Base-by-base conservation (phyloP, 2,113 vertebrate genomes). In the Coptodon rendalli region DNA sequence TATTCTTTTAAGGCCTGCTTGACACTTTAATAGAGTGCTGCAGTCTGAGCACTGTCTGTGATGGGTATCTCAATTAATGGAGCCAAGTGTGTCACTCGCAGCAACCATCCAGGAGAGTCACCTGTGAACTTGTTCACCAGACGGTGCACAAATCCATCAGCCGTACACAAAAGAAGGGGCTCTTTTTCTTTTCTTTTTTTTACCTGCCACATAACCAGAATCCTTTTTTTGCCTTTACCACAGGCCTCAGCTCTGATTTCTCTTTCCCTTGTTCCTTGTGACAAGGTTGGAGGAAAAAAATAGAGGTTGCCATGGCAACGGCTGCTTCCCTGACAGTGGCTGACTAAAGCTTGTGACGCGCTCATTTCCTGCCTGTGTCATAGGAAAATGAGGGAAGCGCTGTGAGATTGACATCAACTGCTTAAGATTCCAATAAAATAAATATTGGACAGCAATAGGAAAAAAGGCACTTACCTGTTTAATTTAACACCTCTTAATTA, bases 361-460 rank as follows among this genome's bases (percentile, higher is more conserved):
- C 73, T 87, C 91, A 89, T 93, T 95, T 95, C 94, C 93, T 93
- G 90, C 87, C 88, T 50, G 45, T 87, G 94, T 93, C 90, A 87
- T 53, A 88, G 87, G 86, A 56, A 73, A 88, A 81, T 83, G 71
- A 27, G 82, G 19, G 52, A 87, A 78, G 80, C 56, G 40, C 82
- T 71, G 36, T 81, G 87, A 73, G 7, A n/a, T 52, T 59, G 53
- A 68, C 59, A 78, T 83, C 36, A 86, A 29, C 27, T 48, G 24
- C 6, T 50, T 31, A 29, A 50, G 71, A 78, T 50, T 31, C 43
- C 16, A 78, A 50, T 31, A 19, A 4, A 50, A 78, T 78, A 27
- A 89, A 89, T 71, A 12, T 38, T 45, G 56, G 45, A 48, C 52
- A n/a, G 36, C n/a, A 24, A 14, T 5, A 52, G 43, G 9, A 16